A percentile compares a stretch with the other conserved stretches of the same genome.
phyloP scores from a whole-genome alignment of 2,113 vertebrate genomes.

The Nothoprocta pentlandii region DNA sequence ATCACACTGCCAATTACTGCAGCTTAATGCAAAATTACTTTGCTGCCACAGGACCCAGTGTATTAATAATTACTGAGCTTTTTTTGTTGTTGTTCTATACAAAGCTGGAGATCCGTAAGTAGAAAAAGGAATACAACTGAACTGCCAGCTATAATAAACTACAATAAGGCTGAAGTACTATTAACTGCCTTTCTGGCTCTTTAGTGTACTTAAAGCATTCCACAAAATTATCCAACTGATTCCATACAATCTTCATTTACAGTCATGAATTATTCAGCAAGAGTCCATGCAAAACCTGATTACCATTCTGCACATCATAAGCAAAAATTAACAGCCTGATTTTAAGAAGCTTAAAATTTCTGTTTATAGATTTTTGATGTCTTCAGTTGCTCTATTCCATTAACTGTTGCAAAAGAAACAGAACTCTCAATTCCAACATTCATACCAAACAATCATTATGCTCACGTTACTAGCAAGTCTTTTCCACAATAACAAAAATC shows the following conservation, averaged over 20 bases:
- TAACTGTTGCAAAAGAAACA: neutral
- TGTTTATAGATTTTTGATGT: neutral
- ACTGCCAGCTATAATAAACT: constrained; percentile 66
- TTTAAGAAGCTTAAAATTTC: constrained; percentile 35
- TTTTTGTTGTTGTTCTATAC: constrained; percentile 58
- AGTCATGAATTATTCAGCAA: constrained; percentile 72
- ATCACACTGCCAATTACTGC: neutral
- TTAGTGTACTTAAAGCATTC: constrained; percentile 65
- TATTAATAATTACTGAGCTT: constrained; percentile 52
- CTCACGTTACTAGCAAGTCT: neutral
- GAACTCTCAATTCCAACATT: neutral
- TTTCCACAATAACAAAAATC: neutral
- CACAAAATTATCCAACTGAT: constrained; percentile 66
- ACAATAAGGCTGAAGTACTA: constrained; percentile 71
- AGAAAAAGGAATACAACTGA: constrained; percentile 29
- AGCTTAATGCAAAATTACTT: neutral
- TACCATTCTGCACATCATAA: constrained; percentile 41
- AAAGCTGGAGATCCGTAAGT: constrained; percentile 30
- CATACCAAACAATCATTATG: neutral
- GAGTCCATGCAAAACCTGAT: constrained; percentile 55
- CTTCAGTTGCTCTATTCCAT: neutral
- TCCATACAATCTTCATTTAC: constrained; percentile 65
- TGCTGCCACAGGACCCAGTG: constrained; percentile 28
- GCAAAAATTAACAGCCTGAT: constrained; percentile 27
- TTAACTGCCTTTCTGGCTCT: constrained; percentile 69